Evolutionary conservation across 2,797 vertebrate species (phyloP).

Genomic region (Galagoides demidoff): DNA sequence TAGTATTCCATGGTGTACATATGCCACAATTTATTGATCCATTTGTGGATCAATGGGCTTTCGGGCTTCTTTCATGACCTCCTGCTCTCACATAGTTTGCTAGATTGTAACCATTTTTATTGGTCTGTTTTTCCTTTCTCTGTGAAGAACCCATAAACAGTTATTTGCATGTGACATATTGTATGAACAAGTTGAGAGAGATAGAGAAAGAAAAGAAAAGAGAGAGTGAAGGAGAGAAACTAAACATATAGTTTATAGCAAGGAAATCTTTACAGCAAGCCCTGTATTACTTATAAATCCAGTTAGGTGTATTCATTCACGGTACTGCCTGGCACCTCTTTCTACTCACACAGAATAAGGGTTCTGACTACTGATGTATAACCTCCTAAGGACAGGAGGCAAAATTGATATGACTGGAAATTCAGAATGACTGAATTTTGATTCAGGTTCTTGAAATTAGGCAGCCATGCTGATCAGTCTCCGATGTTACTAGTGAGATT

Average conservation of each 20-base stretch:
- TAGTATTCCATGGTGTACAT: too few species aligned
- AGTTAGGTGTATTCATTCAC: not conserved
- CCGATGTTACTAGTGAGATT: slow-evolving; percentile 4
- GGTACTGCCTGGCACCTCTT: not conserved
- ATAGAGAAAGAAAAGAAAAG: not conserved
- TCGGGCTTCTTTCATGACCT: too few species aligned
- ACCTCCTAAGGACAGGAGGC: not conserved
- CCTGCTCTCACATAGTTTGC: not conserved
- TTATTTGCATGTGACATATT: not conserved
- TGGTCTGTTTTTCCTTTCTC: not conserved
- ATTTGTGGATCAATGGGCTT: too few species aligned
- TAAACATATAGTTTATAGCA: not conserved
- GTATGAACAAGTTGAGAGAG: not conserved
- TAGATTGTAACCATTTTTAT: not conserved
- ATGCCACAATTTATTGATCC: too few species aligned
- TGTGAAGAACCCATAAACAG: not conserved
- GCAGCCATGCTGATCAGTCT: not conserved
- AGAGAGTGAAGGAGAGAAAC: not conserved
- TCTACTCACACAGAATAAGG: not conserved
- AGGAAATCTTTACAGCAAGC: not conserved
- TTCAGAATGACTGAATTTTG: slow-evolving; percentile 28
- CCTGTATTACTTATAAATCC: slow-evolving; percentile 25
- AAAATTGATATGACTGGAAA: slow-evolving; percentile 37
- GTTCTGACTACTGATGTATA: slow-evolving; percentile 13
- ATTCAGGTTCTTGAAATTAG: slow-evolving; percentile 50